Conservation (phyloP, 2,797 vertebrate genomes). For the Galago senegalensis region DNA sequence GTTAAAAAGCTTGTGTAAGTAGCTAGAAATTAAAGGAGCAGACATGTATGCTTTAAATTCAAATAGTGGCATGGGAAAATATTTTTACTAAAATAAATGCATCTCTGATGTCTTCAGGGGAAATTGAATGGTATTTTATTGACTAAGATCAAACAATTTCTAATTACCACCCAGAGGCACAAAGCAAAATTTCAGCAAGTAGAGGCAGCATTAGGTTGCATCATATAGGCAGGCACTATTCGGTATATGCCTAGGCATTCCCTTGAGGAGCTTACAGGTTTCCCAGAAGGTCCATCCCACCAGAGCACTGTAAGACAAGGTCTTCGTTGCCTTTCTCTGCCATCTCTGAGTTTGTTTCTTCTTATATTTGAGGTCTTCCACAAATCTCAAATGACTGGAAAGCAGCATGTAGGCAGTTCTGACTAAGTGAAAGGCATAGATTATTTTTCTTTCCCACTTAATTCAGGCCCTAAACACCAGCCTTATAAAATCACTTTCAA, state of each 20-base stretch:
- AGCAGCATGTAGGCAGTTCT: background rate
- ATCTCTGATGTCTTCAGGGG: slow-evolving; percentile 88
- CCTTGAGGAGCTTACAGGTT: slow-evolving; percentile 76
- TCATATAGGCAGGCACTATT: slow-evolving; percentile 76
- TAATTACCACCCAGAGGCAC: slow-evolving; percentile 87
- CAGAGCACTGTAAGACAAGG: background rate
- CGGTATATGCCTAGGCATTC: slow-evolving; percentile 80
- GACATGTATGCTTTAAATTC: slow-evolving; percentile 79
- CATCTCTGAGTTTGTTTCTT: slow-evolving; percentile 20
- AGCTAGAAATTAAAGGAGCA: slow-evolving; percentile 78
- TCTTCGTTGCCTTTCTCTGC: slow-evolving; percentile 19
- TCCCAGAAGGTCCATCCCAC: slow-evolving; percentile 69
- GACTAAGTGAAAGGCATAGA: background rate
- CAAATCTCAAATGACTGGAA: slow-evolving; percentile 44
- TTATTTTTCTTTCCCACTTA: background rate
- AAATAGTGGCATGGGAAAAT: slow-evolving; percentile 87
- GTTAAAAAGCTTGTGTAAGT: slow-evolving; percentile 66
- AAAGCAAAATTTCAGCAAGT: slow-evolving; percentile 87
- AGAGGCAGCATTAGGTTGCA: slow-evolving; percentile 82
- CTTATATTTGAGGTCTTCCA: background rate
- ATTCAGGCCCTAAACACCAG: background rate
- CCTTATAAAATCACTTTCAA: background rate
- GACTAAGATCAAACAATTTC: slow-evolving; percentile 88
- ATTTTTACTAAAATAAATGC: slow-evolving; percentile 81
- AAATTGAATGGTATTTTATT: slow-evolving; percentile 87